A percentile compares a stretch with the other conserved stretches of the same genome.
Conservation (phyloP, 2,888 invertebrate species). For the Pseudococcus jackbeardsleyi region DNA sequence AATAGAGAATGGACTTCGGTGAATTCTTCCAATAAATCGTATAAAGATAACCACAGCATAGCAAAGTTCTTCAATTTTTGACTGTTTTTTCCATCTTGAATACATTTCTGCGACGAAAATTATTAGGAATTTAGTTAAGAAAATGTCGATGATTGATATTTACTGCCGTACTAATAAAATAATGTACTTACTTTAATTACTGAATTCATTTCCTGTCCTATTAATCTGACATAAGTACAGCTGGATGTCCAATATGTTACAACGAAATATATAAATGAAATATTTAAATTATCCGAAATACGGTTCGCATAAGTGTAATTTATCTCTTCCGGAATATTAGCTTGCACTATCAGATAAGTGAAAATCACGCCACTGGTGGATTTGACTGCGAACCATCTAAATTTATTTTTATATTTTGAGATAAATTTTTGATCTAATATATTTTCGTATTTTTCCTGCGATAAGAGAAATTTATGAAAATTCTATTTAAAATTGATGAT, state of each 20-base stretch:
- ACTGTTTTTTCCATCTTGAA: background rate
- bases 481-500: too few species aligned
- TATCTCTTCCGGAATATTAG: background rate
- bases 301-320: background rate
- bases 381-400: background rate
- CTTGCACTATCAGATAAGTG: background rate
- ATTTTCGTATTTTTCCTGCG: background rate
- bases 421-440: background rate
- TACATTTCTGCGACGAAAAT: background rate
- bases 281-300: background rate
- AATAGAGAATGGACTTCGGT: background rate
- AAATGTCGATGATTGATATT: too few species aligned
- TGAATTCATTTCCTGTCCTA: background rate
- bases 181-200: background rate
- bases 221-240: background rate
- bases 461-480: background rate
- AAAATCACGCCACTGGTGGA: background rate
- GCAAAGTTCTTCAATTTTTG: background rate
- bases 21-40: background rate
- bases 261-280: background rate
- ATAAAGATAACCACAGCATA: background rate
- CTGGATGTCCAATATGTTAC: background rate
- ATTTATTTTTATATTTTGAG: background rate
- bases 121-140: background rate
- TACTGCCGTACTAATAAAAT: too few species aligned